Conservation (phyloP, 2,113 vertebrate species). For the Alosa alosa region DNA sequence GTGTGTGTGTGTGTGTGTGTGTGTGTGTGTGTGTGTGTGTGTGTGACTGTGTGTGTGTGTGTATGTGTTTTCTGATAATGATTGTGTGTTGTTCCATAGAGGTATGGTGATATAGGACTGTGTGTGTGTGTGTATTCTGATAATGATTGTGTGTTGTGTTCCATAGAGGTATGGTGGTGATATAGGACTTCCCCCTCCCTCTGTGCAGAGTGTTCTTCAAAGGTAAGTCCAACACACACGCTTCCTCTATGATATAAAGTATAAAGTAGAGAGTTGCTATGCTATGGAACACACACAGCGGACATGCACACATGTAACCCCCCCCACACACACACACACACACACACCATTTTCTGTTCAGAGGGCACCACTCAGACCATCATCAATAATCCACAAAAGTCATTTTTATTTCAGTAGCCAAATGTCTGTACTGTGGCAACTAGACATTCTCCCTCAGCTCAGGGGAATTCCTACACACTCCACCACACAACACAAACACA, state of each 20-base stretch:
- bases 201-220: slow-evolving; percentile 76
- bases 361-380: slow-evolving; percentile 30
- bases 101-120: background rate
- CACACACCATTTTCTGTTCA: slow-evolving; percentile 3
- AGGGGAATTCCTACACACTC: background rate
- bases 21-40: background rate
- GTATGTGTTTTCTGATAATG: background rate
- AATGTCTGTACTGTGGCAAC: slow-evolving; percentile 31
- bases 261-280: no score
- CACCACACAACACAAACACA: background rate
- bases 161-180: slow-evolving; percentile 86
- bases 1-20: background rate
- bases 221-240: slow-evolving; percentile 71
- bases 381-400: slow-evolving; percentile 51
- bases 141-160: slow-evolving; percentile 14
- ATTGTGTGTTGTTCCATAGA: background rate
- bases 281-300: background rate
- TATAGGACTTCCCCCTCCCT: slow-evolving; percentile 77
- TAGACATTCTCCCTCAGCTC: background rate
- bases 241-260: background rate
- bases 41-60: background rate
- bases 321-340: background rate
- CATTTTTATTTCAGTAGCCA: slow-evolving; percentile 63
- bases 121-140: background rate
- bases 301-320: background rate